Percentiles rank a stretch among this genome's conserved stretches.
Conservation (phyloP, 1,140 invertebrate genomes). For the Saccostrea cuccullata region DNA sequence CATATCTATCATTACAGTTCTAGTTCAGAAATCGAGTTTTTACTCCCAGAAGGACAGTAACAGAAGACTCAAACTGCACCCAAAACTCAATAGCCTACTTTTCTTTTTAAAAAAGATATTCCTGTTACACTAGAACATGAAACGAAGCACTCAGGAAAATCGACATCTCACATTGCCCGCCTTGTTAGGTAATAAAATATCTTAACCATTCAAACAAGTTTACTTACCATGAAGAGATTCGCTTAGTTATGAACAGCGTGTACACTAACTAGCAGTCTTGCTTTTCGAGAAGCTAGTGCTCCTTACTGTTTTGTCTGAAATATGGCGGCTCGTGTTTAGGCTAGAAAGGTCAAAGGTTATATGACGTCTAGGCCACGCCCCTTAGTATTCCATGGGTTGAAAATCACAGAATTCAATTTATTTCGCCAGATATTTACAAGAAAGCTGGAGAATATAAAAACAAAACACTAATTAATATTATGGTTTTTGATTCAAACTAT, state of each 20-base stretch:
- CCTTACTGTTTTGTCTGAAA: neutral
- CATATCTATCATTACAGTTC: too few relatives aligned
- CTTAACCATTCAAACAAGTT: neutral
- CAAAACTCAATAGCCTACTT: too few relatives aligned
- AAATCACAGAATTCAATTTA: neutral
- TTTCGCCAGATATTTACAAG: neutral
- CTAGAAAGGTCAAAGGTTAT: neutral
- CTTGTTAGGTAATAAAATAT: neutral
- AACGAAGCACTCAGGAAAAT: too few relatives aligned
- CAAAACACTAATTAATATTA: too few relatives aligned
- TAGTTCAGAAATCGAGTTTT: too few relatives aligned
- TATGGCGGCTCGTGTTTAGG: slow-evolving; percentile 39
- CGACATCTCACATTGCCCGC: neutral
- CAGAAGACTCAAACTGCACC: too few relatives aligned
- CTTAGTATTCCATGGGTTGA: too few relatives aligned
- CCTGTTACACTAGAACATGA: too few relatives aligned
- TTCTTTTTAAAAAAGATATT: neutral
- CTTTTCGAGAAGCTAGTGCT: too few relatives aligned
- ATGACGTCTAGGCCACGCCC: slow-evolving; percentile 22
- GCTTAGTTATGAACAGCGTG: neutral
- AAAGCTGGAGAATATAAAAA: too few relatives aligned
- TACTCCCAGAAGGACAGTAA: too few relatives aligned
- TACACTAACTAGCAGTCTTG: neutral
- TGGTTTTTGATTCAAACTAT: too few relatives aligned
- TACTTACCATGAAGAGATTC: slow-evolving; percentile 20